phyloP scores from a whole-genome alignment of 2,888 invertebrate genomes.

The Agrochola lota region DNA sequence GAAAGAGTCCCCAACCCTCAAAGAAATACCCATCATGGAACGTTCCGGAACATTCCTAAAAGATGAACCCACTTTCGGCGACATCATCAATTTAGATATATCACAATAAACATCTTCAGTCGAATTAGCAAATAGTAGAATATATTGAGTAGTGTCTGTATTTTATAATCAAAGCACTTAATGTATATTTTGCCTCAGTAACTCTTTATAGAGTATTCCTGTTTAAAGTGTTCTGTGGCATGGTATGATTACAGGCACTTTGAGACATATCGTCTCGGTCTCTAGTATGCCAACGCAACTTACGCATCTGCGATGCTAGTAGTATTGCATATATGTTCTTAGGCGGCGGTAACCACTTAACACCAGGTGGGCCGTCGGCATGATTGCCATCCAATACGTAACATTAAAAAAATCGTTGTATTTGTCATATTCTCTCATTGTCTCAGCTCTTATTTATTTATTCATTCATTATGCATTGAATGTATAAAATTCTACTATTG shows the following conservation, averaged over 20 bases:
- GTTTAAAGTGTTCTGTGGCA: background rate
- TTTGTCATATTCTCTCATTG: background rate
- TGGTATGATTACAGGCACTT: background rate
- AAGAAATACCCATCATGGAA: slow-evolving; percentile 82
- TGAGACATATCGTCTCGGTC: background rate
- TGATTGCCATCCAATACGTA: background rate
- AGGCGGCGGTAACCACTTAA: background rate
- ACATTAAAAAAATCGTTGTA: background rate
- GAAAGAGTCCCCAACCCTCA: slow-evolving; percentile 49
- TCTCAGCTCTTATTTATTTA: slow-evolving; percentile 7
- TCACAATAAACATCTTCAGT: slow-evolving; percentile 65
- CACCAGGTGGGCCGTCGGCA: background rate
- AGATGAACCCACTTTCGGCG: slow-evolving; percentile 92
- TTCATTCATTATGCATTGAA: slow-evolving; percentile 7
- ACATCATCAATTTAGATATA: slow-evolving; percentile 78
- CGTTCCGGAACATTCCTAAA: slow-evolving; percentile 94
- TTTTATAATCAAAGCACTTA: slow-evolving; percentile 50
- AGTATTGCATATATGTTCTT: background rate
- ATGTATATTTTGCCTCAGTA: slow-evolving; percentile 43
- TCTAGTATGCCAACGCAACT: background rate
- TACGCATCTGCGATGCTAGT: background rate
- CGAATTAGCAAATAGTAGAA: slow-evolving; percentile 34
- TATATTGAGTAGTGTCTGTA: slow-evolving; percentile 40
- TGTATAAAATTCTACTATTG: slow-evolving; percentile 4
- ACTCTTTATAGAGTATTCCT: slow-evolving; percentile 12